These are phyloP conservation scores for Cantharis rustica DNA, from an alignment of 2,888 invertebrate species.

Conservation along the genomic window DNA sequence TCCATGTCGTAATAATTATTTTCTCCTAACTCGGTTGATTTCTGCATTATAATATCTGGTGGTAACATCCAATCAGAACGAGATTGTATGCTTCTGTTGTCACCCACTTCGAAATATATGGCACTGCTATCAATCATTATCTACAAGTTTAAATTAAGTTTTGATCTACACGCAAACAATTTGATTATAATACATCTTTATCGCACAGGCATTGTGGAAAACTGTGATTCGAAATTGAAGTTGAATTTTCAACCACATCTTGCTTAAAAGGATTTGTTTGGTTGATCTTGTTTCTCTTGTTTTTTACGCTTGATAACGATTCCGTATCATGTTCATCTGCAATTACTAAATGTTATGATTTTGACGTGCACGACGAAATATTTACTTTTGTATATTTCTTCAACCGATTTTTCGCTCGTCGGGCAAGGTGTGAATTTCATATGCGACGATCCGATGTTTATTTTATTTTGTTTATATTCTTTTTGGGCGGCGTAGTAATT, in stretches of 20 bases:
- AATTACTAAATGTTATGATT: not conserved
- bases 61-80: not conserved
- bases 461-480: not conserved
- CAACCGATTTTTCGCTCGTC: not conserved
- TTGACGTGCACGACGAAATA: not conserved
- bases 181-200: not conserved
- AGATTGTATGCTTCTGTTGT: not conserved
- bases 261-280: not conserved
- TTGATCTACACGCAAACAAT: not conserved
- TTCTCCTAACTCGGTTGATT: not conserved
- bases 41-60: not conserved
- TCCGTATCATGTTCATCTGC: not conserved
- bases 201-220: not conserved
- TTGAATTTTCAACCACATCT: not conserved
- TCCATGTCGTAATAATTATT: not conserved
- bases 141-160: not conserved
- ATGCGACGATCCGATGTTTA: not conserved
- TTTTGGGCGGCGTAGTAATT: not conserved
- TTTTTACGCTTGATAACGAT: not conserved
- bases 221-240: not conserved
- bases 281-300: not conserved
- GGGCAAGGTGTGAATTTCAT: not conserved
- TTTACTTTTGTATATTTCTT: too few species aligned
- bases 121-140: not conserved
- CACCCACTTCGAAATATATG: not conserved